Evolutionary conservation across 23 tunicate species (phyloP), one percentile per base, ranked within the genome.

Genomic region (Botrylloides violaceus): DNA sequence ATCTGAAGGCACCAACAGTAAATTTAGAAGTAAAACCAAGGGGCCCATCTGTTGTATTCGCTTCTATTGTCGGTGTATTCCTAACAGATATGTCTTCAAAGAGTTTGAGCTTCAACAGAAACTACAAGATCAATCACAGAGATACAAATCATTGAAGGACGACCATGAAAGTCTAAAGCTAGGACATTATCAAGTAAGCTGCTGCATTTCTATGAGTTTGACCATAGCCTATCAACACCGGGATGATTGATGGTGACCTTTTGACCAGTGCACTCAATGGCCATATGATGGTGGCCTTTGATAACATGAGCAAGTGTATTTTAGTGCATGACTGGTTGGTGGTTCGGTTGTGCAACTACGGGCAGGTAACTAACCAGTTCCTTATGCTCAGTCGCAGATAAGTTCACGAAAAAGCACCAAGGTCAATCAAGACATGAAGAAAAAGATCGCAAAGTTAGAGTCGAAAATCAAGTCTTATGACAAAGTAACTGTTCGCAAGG

Each of bases 401-500:
- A 80, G 58, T 34, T 66, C 80, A 3, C 80, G 80, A 29, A 87
- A 87, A 35, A 66, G 38, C 70, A 87, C 71, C 49, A 80, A 80
- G 35, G 30, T 87, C 34, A 84, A 87, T 36, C 95, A 87, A 57
- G 95, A 87, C 2, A 80, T 87, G 86, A 76, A 76, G 63, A 76
- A 71, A 29, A 87, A 87, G 63, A 87, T 87, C 35, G 95, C 86
- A 12, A 87, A 87, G 61, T 71, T 87, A 21, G 95, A 87, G 71
- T 87, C 95, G 37, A 87, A 87, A 71, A 87, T 87, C 20, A 87
- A 87, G 71, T 80, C 85, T 27, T 79, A 79, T 82, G 95, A 87
- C 58, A 87, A 87, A 80, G 95, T 87, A 5, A 87, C 95, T 2
- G 77, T 87, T 1, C 55, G 95, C 39, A 75, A 80, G 53, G 95